Percentiles rank a stretch among this genome's conserved stretches.
These are phyloP conservation scores for Nerophis ophidion DNA, from an alignment of 2,113 vertebrate species.

Conservation along the genomic window DNA sequence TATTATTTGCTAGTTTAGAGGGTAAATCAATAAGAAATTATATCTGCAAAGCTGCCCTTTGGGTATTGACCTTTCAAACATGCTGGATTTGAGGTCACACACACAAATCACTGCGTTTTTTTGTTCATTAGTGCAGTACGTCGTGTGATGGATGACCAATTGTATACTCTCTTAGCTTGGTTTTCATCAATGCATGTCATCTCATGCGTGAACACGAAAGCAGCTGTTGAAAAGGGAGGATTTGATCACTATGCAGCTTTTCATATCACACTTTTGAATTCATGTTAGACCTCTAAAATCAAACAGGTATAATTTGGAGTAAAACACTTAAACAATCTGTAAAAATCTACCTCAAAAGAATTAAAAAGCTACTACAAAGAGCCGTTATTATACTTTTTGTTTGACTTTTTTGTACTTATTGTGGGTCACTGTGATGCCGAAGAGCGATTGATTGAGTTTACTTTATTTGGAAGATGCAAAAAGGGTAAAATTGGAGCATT, in stretches of 20 bases:
- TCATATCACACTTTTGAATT: conserved; percentile 7
- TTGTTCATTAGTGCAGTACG: not conserved
- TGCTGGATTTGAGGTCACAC: not conserved
- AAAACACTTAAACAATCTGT: too few species aligned
- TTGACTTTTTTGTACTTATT: too few species aligned
- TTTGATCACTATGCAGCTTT: conserved; percentile 32
- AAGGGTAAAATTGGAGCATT: too few species aligned
- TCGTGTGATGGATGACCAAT: conserved; percentile 25
- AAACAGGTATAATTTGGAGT: too few species aligned
- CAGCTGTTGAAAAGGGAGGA: conserved; percentile 40
- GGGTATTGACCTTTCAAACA: not conserved
- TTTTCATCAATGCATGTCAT: conserved; percentile 29
- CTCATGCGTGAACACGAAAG: conserved; percentile 33
- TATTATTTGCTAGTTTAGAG: not conserved
- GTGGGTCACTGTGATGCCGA: too few species aligned
- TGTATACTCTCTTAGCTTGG: conserved; percentile 35
- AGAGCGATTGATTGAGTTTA: too few species aligned
- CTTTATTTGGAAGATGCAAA: too few species aligned
- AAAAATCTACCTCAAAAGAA: too few species aligned
- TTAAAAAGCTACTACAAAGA: too few species aligned
- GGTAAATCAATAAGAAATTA: conserved; percentile 4
- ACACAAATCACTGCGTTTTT: conserved; percentile 5
- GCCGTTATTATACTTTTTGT: too few species aligned
- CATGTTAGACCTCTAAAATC: too few species aligned
- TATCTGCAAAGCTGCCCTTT: not conserved